Conservation (phyloP, 2,797 vertebrate genomes). For the Ceryle rudis region DNA sequence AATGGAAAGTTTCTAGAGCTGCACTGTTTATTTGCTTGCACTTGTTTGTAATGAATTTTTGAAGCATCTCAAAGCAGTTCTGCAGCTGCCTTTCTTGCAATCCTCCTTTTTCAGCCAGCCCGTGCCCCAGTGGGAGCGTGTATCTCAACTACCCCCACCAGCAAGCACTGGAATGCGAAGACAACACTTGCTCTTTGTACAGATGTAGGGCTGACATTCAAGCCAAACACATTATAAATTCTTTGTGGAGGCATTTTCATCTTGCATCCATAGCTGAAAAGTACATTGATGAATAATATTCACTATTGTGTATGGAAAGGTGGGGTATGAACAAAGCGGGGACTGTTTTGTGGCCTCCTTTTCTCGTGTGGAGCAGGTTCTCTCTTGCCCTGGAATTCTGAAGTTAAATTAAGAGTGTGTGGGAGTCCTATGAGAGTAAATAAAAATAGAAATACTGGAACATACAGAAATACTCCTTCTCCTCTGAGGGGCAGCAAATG, state of each 20-base stretch:
- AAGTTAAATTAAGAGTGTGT: neutral
- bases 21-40: neutral
- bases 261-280: conserved; percentile 5
- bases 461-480: neutral
- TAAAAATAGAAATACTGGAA: neutral
- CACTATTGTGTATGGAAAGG: conserved; percentile 57
- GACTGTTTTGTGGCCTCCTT: neutral
- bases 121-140: neutral
- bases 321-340: conserved; percentile 38
- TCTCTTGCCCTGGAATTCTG: neutral
- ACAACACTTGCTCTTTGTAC: conserved; percentile 63
- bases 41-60: neutral
- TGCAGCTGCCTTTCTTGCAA: neutral
- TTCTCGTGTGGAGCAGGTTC: neutral
- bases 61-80: neutral
- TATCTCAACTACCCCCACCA: conserved; percentile 49
- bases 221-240: conserved; percentile 54
- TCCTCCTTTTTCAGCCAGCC: neutral
- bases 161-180: conserved; percentile 57
- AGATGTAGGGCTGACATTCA: conserved; percentile 68
- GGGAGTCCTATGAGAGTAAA: neutral
- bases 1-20: neutral
- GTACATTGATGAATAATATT: neutral
- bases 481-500: neutral
- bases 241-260: conserved; percentile 70